These are phyloP conservation scores for Monoplex corrugatus DNA, from an alignment of 2,888 invertebrate genomes.

Conservation along the genomic window DNA sequence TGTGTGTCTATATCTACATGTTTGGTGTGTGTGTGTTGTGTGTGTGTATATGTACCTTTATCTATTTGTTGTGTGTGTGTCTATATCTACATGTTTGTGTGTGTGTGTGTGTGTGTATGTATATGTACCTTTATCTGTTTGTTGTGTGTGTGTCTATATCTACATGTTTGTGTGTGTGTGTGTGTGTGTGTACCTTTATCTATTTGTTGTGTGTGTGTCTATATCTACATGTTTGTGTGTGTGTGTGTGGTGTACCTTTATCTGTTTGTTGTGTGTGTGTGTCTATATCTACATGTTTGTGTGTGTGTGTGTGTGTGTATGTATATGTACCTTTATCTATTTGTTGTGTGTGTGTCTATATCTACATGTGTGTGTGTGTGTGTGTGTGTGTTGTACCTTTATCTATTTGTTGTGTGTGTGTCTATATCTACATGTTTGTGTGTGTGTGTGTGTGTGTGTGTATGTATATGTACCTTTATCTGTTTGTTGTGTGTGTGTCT, in stretches of 20 bases:
- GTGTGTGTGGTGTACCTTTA: background rate
- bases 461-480: background rate
- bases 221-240: background rate
- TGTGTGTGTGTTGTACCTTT: too few species aligned
- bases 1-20: background rate
- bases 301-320: background rate
- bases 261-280: background rate
- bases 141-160: background rate
- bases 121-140: background rate
- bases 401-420: background rate
- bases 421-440: background rate
- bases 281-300: too few species aligned
- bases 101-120: background rate
- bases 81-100: too few species aligned
- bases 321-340: background rate
- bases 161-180: too few species aligned
- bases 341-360: background rate
- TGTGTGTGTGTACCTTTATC: background rate
- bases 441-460: slow-evolving; percentile 6
- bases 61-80: background rate
- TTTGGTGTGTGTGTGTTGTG: too few species aligned
- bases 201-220: background rate
- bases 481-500: background rate
- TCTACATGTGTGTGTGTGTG: too few species aligned
- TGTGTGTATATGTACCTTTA: background rate